Base-by-base conservation (phyloP, 2,113 vertebrate species). In the Todiramphus chloris region DNA sequence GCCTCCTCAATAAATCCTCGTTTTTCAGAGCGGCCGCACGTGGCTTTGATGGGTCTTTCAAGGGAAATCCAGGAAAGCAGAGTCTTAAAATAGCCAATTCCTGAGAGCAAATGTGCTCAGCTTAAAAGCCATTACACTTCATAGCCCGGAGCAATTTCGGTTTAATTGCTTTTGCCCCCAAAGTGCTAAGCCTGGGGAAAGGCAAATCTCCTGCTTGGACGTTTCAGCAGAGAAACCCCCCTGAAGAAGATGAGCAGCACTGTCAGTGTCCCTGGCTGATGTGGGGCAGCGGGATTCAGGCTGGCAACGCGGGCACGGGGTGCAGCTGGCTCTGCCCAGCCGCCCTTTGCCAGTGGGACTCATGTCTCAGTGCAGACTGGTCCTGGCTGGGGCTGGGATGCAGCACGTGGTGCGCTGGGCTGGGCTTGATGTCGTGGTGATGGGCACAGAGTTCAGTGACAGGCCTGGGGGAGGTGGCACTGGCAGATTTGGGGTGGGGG, bases 401-500 rank as follows among this genome's bases (percentile, higher is more conserved):
- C 0, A 14, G 46, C 46, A 4, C 12, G 0, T 16, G 68, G 39
- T 5, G 25, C 51, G 50, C 44, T 43, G 35, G 18, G 35, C 6
- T 37, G 39, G 44, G n/a, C 39, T 59, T 12, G 17, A 9, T 70
- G 69, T 19, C 17, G 3, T 3, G 48, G 35, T 44, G 70, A 17
- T 33, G 53, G 81, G 53, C 76, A 35, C 31, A 17, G 56, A 9
- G 46, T 25, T 51, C 11, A 37, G 60, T 43, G 59, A 60, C 66
- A 53, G 84, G 33, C 11, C 2, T 25, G 17, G 18, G 37, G 25
- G 28, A 43, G 10, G 14, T 31, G 58, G 14, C 67, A 20, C 58
- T 51, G 83, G 44, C 30, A 67, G 60, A 13, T 72, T 77, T 33
- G 10, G n/a, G 21, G 18, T n/a, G 39, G 43, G 39, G 43, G 1